Base-by-base conservation (phyloP, 2,797 vertebrate species). In the Pseudomugil tenellus region DNA sequence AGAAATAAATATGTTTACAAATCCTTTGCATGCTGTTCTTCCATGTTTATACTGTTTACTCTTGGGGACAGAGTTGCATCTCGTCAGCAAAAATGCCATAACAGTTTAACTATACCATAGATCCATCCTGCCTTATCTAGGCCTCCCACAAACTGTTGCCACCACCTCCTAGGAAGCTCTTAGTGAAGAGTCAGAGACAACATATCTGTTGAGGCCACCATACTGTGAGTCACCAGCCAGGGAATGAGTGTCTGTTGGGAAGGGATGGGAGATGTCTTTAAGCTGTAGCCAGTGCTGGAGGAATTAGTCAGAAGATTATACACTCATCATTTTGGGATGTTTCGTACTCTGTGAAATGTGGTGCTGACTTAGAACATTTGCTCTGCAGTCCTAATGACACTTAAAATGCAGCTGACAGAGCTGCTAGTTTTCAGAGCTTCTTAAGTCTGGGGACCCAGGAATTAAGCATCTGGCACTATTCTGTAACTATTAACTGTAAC, bases 261-360 rank as follows among this genome's bases (percentile, higher is more conserved):
- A 89, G 80, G 87, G 88, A 91, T 90, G 92, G 92, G 90, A 93
- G 90, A 93, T 91, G 91, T 92, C 91, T 91, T 91, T 95, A 95
- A 95, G 92, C 93, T 93, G 85, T 86, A 93, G 90, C 92, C 85
- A 91, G 75, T 88, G 85, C 92, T 84, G 86, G 89, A 85, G 93
- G 94, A 94, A 94, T 95, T 95, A 94, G 92, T 92, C 89, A 91
- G 88, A 89, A 94, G 94, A 94, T 95, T 95, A 94, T 93, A 92
- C 86, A 93, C 92, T 95, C 94, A 94, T 94, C 93, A 92, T 92
- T 95, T 95, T 88, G 84, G 91, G 91, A 93, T 91, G 90, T 91
- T 91, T 92, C 92, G 85, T 91, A 74, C 84, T 91, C 87, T 79
- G 85, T 91, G 90, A 95, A 93, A 92, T 90, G 85, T 88, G 89